A percentile compares a stretch with the other conserved stretches of the same genome.
These are phyloP conservation scores for Zootermopsis nevadensis DNA, from an alignment of 2,888 invertebrate genomes.

Conservation along the genomic window DNA sequence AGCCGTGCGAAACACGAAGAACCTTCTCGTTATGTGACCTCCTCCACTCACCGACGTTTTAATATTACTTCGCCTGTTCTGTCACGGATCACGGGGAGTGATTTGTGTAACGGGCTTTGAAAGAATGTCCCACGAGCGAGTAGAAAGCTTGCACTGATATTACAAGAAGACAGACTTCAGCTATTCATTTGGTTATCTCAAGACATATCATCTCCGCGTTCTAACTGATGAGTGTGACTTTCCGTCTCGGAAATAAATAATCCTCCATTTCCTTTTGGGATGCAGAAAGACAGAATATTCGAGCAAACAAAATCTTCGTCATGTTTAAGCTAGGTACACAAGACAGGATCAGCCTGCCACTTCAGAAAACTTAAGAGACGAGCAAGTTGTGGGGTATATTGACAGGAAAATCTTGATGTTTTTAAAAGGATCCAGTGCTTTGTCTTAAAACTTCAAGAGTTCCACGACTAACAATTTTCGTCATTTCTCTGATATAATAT, in stretches of 20 bases:
- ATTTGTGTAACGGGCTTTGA: too few species aligned
- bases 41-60: too few species aligned
- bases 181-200: background rate
- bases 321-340: background rate
- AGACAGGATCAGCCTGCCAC: background rate
- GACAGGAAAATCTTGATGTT: background rate
- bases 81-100: too few species aligned
- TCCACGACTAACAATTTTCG: background rate
- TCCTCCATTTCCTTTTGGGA: background rate
- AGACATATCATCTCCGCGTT: background rate
- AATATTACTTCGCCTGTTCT: too few species aligned
- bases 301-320: conserved; percentile 10
- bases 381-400: background rate
- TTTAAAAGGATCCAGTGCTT: background rate
- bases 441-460: background rate
- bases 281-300: background rate
- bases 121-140: too few species aligned
- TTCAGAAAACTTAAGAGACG: background rate
- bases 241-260: conserved; percentile 7
- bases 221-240: background rate
- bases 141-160: too few species aligned
- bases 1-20: too few species aligned
- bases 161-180: background rate
- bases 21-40: too few species aligned
- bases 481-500: background rate